Percentiles rank a stretch among this genome's conserved stretches.
Evolutionary conservation across 2,113 vertebrate genomes (phyloP).

Genomic region (Gopherus flavomarginatus): DNA sequence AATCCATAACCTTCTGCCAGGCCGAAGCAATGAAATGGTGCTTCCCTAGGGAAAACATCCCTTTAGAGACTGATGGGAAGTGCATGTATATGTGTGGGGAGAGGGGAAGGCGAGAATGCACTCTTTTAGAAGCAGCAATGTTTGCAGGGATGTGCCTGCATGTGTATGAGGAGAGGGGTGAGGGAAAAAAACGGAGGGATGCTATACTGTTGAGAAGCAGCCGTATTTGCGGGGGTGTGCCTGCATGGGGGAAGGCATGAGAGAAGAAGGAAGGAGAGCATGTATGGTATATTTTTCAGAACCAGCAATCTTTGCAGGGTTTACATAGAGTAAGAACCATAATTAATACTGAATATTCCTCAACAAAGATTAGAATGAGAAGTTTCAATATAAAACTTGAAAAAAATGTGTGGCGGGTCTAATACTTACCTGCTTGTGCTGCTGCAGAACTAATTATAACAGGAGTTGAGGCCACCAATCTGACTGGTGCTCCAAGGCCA

Average conservation of each 20-base stretch:
- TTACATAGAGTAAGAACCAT: background rate
- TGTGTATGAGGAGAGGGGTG: background rate
- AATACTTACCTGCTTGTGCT: slow-evolving; percentile 90
- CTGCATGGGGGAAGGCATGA: background rate
- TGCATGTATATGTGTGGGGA: slow-evolving; percentile 39
- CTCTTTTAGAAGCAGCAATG: background rate
- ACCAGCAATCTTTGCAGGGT: background rate
- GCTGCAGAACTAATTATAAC: slow-evolving; percentile 95
- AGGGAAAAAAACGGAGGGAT: background rate
- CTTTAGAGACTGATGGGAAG: slow-evolving; percentile 23
- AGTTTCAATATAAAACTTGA: background rate
- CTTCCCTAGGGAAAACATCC: slow-evolving; percentile 21
- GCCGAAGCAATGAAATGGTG: slow-evolving; percentile 55
- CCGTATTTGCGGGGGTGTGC: background rate
- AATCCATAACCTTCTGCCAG: slow-evolving; percentile 51
- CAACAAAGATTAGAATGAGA: background rate
- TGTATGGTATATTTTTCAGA: background rate
- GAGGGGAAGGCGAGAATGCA: slow-evolving; percentile 32
- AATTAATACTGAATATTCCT: background rate
- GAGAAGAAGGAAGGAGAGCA: background rate
- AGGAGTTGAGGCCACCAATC: slow-evolving; percentile 92
- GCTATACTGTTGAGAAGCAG: background rate
- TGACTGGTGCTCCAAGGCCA: slow-evolving; percentile 91
- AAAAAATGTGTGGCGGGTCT: background rate
- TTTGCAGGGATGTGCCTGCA: background rate